These are phyloP conservation scores for Connochaetes taurinus DNA, from an alignment of 2,113 vertebrate genomes.

Conservation along the genomic window DNA sequence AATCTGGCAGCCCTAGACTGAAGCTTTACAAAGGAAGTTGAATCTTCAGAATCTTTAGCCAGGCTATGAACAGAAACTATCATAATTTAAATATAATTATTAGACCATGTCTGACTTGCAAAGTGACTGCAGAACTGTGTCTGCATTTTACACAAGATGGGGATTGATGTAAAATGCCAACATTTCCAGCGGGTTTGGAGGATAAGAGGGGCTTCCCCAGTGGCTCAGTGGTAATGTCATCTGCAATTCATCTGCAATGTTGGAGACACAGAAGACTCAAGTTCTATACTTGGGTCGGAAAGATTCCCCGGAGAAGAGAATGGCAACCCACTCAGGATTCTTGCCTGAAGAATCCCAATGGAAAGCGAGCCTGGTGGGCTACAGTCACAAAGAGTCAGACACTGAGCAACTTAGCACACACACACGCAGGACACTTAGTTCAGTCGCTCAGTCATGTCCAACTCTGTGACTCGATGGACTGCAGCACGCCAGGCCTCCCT, in stretches of 20 bases:
- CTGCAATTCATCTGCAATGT: not conserved
- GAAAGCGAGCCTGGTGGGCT: not conserved
- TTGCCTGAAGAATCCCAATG: not conserved
- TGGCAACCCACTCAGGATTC: not conserved
- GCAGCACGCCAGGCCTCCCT: not conserved
- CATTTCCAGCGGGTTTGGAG: not conserved
- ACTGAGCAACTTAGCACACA: not conserved
- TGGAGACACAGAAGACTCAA: not conserved
- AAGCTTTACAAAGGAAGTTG: constrained; percentile 28
- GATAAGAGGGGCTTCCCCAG: constrained; percentile 8
- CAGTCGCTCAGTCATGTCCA: not conserved
- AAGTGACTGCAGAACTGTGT: constrained; percentile 55
- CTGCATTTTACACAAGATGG: not conserved
- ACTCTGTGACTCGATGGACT: not conserved
- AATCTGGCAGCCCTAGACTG: constrained; percentile 39
- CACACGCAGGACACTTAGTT: not conserved
- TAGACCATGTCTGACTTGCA: constrained; percentile 51
- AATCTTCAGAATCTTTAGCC: constrained; percentile 68
- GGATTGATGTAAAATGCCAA: constrained; percentile 51
- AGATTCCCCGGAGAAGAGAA: not conserved
- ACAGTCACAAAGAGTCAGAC: not conserved
- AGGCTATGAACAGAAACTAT: constrained; percentile 71
- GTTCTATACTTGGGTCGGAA: not conserved
- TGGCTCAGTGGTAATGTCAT: not conserved
- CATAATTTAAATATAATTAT: constrained; percentile 73